Percentiles rank a stretch among this genome's conserved stretches.
phyloP scores from a whole-genome alignment of 2,113 vertebrate genomes.

The Lutjanus erythropterus region DNA sequence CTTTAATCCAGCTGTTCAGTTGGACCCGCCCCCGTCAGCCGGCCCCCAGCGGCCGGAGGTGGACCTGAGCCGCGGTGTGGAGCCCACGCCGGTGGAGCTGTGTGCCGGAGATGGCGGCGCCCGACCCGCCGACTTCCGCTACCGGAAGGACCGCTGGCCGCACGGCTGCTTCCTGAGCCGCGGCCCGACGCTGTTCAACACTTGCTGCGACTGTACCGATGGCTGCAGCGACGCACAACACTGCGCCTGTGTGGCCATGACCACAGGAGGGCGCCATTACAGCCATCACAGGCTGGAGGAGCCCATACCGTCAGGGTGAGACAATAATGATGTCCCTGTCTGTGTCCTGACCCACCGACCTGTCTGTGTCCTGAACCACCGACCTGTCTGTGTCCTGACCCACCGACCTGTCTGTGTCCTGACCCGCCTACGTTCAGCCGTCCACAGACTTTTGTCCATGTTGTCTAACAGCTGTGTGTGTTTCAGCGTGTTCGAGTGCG shows the following conservation, averaged over 20 bases:
- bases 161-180: conserved; percentile 89
- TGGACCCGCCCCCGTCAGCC: conserved; percentile 75
- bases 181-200: conserved; percentile 79
- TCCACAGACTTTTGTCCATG: too few species aligned
- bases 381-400: too few species aligned
- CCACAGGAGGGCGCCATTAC: conserved; percentile 84
- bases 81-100: conserved; percentile 89
- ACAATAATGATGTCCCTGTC: too few species aligned
- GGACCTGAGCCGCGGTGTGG: conserved; percentile 91
- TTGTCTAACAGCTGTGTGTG: neutral
- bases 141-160: conserved; percentile 91
- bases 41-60: conserved; percentile 67
- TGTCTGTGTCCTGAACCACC: too few species aligned
- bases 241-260: conserved; percentile 89
- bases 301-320: neutral
- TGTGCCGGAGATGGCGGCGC: conserved; percentile 80
- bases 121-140: conserved; percentile 89
- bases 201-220: conserved; percentile 91
- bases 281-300: conserved; percentile 85
- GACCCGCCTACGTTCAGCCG: too few species aligned
- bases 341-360: too few species aligned
- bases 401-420: too few species aligned
- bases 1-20: conserved; percentile 87
- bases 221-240: conserved; percentile 86
- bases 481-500: conserved; percentile 93